phyloP scores from a whole-genome alignment of 2,797 vertebrate species.

The Rhinophrynus dorsalis region DNA sequence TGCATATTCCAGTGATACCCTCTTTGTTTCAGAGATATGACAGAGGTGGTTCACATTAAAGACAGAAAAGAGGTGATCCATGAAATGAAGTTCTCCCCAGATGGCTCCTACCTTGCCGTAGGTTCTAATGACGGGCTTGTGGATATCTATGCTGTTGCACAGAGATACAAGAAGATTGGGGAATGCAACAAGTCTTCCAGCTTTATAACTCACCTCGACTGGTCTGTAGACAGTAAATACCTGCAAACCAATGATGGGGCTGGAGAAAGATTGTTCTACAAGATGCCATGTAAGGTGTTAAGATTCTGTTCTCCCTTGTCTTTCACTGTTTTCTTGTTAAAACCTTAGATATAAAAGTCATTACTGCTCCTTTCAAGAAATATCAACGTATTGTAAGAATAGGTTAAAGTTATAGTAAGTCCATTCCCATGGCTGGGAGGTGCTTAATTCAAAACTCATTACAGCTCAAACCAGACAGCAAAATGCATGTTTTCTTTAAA shows the following conservation, averaged over 20 bases:
- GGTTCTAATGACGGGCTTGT: constrained; percentile 91
- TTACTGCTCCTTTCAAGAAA: too few species aligned
- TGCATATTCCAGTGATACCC: too few species aligned
- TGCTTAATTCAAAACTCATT: too few species aligned
- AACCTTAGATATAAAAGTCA: too few species aligned
- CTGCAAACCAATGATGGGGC: constrained; percentile 91
- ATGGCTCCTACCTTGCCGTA: constrained; percentile 88
- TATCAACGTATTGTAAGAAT: too few species aligned
- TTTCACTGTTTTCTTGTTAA: too few species aligned
- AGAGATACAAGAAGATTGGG: constrained; percentile 94
- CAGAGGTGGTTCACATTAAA: constrained; percentile 95
- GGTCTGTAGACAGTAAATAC: constrained; percentile 92
- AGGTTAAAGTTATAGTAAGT: too few species aligned
- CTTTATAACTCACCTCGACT: constrained; percentile 95
- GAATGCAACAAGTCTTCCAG: constrained; percentile 87
- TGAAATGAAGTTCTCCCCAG: constrained; percentile 93
- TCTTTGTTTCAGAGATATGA: constrained; percentile 85
- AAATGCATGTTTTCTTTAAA: too few species aligned
- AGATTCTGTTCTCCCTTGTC: too few species aligned
- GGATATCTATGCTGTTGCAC: constrained; percentile 87
- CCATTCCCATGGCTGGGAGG: too few species aligned
- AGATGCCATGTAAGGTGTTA: constrained; percentile 89
- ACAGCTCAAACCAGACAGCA: too few species aligned
- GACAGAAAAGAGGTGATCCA: constrained; percentile 96
- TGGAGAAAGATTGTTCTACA: constrained; percentile 88